Base-by-base conservation (phyloP, 2,113 vertebrate genomes). In the Gambusia holbrooki region DNA sequence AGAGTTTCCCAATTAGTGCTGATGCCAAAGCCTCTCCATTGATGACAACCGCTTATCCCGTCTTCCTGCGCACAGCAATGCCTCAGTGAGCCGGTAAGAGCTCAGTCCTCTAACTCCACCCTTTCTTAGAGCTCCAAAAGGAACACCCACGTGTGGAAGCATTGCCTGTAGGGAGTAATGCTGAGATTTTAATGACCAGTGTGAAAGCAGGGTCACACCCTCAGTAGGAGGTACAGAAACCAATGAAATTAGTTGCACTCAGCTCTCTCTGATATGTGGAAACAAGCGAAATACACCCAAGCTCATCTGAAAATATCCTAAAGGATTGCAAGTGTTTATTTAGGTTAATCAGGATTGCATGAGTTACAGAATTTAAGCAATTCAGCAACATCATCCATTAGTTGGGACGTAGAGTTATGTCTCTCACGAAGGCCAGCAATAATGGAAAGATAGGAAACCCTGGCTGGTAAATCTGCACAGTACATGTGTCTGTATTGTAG, bases 131-230 rank as follows among this genome's bases (percentile, higher is more conserved):
- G 87, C 89, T 86, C 87, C 88, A 84, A 61, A n/a, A 81, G 35
- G 64, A 88, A 88, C 81, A 86, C 76, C 79, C 63, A 40, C 17
- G 77, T 75, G 86, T 71, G 83, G 70, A 71, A 80, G 69, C 78
- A 84, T 51, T 66, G 88, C 90, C 88, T 83, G 86, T 78, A 77
- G 84, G 83, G 85, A 88, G 79, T 67, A 80, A 83, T 68, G 90
- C 81, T 81, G 87, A 84, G 87, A 81, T 90, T 91, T 84, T 91
- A 92, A 94, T 89, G 90, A 84, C 73, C 42, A 73, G 86, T 85
- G 85, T 91, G 83, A 88, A 89, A 82, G 79, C 64, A 86, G 85
- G 88, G 87, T 91, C 85, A 83, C 84, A 84, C 82, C 85, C 89
- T 84, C 88, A 65, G 83, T 76, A 71, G 87, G 89, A 80, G 82